Conservation (phyloP, 2,888 invertebrate genomes). For the Heteromyza rotundicornis region DNA sequence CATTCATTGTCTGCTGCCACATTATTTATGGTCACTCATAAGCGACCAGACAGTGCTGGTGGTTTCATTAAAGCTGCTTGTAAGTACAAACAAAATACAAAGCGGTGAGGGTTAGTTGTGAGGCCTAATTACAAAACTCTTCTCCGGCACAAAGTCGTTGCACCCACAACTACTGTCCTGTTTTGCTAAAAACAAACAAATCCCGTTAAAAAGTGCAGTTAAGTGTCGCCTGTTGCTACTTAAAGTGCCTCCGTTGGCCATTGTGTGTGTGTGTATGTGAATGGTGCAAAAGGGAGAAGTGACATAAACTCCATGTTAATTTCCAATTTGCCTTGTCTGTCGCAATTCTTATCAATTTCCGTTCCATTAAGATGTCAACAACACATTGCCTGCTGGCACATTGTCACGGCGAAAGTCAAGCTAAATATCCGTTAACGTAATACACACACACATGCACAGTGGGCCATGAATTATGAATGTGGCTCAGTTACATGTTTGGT, state of each 20-base stretch:
- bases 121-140: background rate
- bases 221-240: no score
- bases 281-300: no score
- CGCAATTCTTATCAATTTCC: constrained; percentile 35
- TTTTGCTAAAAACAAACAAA: no score
- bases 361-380: constrained; percentile 39
- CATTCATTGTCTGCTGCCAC: background rate
- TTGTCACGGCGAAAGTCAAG: background rate
- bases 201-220: no score
- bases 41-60: background rate
- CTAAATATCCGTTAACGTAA: background rate
- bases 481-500: no score
- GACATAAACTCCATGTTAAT: no score
- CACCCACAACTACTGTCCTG: background rate
- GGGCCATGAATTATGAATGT: no score
- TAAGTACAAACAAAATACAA: no score
- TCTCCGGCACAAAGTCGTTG: background rate
- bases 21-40: background rate
- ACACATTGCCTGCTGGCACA: constrained; percentile 25
- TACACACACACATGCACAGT: background rate
- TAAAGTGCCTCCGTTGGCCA: no score
- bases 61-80: background rate
- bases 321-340: no score
- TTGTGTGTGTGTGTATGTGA: background rate
- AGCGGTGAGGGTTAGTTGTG: background rate